Evolutionary conservation across 2,888 invertebrate species (phyloP).

Genomic region (Apotomis capreana): DNA sequence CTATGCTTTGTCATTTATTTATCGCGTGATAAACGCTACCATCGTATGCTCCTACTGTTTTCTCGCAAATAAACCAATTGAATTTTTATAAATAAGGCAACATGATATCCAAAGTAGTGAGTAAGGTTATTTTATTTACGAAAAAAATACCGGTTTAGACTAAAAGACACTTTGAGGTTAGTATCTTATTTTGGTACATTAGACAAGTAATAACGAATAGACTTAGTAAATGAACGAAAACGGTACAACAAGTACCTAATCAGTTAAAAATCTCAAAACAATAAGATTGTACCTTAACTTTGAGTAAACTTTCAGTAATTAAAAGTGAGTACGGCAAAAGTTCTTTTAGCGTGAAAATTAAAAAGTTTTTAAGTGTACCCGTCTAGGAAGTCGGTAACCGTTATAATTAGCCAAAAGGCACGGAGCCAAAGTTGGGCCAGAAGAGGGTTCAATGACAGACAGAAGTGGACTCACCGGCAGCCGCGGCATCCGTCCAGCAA

Average conservation of each 20-base stretch:
- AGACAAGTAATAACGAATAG: too few relatives aligned
- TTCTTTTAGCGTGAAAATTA: slow-evolving; percentile 22
- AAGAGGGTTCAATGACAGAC: slow-evolving; percentile 52
- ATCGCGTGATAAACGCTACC: too few relatives aligned
- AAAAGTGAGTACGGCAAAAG: neutral
- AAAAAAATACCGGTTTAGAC: too few relatives aligned
- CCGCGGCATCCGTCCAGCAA: slow-evolving; percentile 53
- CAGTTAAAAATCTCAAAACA: neutral
- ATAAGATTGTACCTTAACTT: neutral
- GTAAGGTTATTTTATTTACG: too few relatives aligned
- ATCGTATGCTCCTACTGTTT: too few relatives aligned
- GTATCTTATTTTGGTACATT: too few relatives aligned
- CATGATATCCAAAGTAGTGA: too few relatives aligned
- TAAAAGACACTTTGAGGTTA: too few relatives aligned
- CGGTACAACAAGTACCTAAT: neutral
- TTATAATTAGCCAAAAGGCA: slow-evolving; percentile 61
- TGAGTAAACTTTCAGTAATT: neutral
- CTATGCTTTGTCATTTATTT: too few relatives aligned
- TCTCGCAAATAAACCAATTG: too few relatives aligned
- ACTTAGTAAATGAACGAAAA: neutral
- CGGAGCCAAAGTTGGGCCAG: slow-evolving; percentile 57
- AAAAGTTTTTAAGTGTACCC: slow-evolving; percentile 16
- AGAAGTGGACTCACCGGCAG: slow-evolving; percentile 57
- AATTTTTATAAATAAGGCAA: too few relatives aligned
- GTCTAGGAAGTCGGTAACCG: slow-evolving; percentile 37